phyloP scores from a whole-genome alignment of 2,797 vertebrate species.

The Mormyrus hasselquistii region DNA sequence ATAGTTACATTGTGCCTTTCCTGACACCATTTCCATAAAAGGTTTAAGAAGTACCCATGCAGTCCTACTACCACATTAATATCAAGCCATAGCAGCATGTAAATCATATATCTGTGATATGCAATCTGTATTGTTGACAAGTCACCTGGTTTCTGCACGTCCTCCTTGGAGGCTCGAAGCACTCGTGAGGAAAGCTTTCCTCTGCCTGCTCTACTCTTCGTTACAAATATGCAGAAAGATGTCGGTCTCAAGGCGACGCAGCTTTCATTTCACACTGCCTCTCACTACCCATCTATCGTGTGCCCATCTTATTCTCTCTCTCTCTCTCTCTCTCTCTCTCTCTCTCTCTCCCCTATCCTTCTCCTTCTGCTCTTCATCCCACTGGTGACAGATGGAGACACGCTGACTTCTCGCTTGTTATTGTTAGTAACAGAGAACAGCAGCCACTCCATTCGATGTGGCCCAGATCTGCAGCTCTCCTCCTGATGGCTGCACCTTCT shows the following conservation, averaged over 20 bases:
- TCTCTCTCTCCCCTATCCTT: not conserved
- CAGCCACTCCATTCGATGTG: not conserved
- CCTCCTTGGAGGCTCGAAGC: not conserved
- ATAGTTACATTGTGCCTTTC: not conserved
- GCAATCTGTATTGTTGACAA: not conserved
- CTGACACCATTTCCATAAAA: not conserved
- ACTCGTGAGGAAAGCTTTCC: not conserved
- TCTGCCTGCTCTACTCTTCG: not conserved
- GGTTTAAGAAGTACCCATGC: not conserved
- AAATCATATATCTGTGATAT: not conserved
- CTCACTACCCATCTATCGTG: not conserved
- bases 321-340: not conserved
- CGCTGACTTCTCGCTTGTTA: not conserved
- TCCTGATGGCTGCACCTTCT: not conserved
- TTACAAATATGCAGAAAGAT: not conserved
- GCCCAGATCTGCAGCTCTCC: not conserved
- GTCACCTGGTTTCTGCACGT: not conserved
- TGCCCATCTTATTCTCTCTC: not conserved
- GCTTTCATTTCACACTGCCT: not conserved
- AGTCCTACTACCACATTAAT: not conserved
- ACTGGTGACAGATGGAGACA: constrained; percentile 3
- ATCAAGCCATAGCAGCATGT: not conserved
- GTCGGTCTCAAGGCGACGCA: not conserved
- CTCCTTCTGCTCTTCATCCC: not conserved
- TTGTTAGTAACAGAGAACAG: not conserved